phyloP scores from a whole-genome alignment of 2,113 vertebrate genomes.

The Aspiorhynchus laticeps region DNA sequence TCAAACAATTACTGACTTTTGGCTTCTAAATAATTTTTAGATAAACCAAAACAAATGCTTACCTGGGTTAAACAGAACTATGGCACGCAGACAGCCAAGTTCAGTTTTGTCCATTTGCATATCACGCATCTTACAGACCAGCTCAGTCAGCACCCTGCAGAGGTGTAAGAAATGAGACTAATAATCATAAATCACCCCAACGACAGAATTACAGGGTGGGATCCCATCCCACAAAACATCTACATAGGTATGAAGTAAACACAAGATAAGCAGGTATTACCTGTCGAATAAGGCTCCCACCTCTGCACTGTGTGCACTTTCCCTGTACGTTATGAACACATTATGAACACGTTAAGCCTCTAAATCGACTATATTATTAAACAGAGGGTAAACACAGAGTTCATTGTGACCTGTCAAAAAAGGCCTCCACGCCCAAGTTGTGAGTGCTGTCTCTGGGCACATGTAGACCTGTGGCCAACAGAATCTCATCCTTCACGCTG shows the following conservation, averaged over 20 bases:
- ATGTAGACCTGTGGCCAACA: slow-evolving; percentile 87
- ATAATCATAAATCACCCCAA: not conserved
- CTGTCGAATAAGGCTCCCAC: slow-evolving; percentile 98
- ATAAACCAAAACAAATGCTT: not conserved
- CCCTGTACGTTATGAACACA: slow-evolving; percentile 62
- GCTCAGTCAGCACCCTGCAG: slow-evolving; percentile 77
- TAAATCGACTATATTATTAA: not conserved
- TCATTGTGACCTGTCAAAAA: slow-evolving; percentile 83
- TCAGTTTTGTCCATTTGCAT: slow-evolving; percentile 86
- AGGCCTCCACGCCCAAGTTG: slow-evolving; percentile 86
- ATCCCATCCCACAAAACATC: not conserved
- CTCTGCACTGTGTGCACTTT: slow-evolving; percentile 93
- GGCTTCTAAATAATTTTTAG: not conserved
- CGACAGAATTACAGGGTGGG: not conserved
- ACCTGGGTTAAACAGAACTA: slow-evolving; percentile 93
- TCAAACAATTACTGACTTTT: not conserved
- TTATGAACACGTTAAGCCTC: not conserved
- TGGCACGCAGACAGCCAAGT: slow-evolving; percentile 87
- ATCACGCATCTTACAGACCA: slow-evolving; percentile 83
- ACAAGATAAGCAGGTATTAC: slow-evolving; percentile 65
- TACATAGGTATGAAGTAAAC: not conserved
- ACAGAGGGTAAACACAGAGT: not conserved
- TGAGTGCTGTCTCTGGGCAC: slow-evolving; percentile 83
- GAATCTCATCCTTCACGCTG: slow-evolving; percentile 86
- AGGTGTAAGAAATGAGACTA: not conserved